These are phyloP conservation scores for Cuculus canorus DNA, from an alignment of 2,797 vertebrate genomes.

Conservation along the genomic window DNA sequence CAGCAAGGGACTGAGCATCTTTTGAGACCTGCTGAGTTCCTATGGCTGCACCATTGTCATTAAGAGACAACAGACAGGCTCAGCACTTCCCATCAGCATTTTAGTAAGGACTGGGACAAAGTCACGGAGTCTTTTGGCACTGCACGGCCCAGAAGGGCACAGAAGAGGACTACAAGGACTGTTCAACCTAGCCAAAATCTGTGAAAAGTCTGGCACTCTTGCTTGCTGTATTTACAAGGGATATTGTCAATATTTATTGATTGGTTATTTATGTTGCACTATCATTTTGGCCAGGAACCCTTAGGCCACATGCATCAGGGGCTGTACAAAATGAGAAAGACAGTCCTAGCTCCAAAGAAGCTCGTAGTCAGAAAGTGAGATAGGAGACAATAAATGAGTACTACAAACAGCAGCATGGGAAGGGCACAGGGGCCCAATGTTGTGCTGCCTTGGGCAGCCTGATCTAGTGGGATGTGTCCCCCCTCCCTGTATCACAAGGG, in stretches of 20 bases:
- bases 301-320: neutral
- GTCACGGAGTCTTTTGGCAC: slow-evolving; percentile 31
- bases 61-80: neutral
- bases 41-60: neutral
- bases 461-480: no score
- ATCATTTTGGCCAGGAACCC: neutral
- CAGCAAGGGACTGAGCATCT: neutral
- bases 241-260: slow-evolving; percentile 22
- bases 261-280: neutral
- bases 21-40: neutral
- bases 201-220: slow-evolving; percentile 13
- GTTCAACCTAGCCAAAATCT: slow-evolving; percentile 13
- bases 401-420: neutral
- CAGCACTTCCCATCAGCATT: neutral
- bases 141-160: neutral
- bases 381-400: neutral
- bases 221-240: neutral
- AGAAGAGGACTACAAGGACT: neutral
- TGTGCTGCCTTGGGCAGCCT: no score
- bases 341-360: neutral
- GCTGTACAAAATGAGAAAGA: neutral
- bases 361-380: neutral
- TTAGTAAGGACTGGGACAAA: slow-evolving; percentile 17
- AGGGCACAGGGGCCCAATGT: neutral
- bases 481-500: no score